A percentile compares a stretch with the other conserved stretches of the same genome.
These are phyloP conservation scores for Upupa epops DNA, from an alignment of 2,113 vertebrate genomes.

Conservation along the genomic window DNA sequence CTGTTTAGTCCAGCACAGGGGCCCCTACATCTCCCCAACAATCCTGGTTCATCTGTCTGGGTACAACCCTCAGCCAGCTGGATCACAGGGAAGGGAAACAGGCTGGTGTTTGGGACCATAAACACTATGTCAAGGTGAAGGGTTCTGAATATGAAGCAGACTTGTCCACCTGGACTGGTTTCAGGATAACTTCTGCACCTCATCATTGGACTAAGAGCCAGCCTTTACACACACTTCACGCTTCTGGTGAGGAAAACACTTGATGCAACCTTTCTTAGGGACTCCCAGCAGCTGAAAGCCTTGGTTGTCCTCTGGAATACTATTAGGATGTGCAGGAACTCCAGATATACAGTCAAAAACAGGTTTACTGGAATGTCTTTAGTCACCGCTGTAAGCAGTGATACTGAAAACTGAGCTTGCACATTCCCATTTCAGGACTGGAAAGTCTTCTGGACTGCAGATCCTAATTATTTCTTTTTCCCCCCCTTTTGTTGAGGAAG, in stretches of 20 bases:
- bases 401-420: slow-evolving; percentile 68
- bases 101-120: background rate
- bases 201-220: background rate
- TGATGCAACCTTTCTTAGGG: background rate
- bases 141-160: background rate
- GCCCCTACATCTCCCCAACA: background rate
- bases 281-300: background rate
- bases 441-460: slow-evolving; percentile 40
- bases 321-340: background rate
- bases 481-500: background rate
- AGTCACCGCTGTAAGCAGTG: slow-evolving; percentile 68
- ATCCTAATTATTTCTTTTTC: background rate
- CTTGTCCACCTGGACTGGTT: background rate
- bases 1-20: background rate
- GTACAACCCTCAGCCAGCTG: background rate
- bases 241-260: background rate
- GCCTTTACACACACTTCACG: background rate
- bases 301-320: background rate
- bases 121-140: background rate
- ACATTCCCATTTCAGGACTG: slow-evolving; percentile 53
- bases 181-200: background rate
- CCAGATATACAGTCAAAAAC: slow-evolving; percentile 68
- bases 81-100: background rate
- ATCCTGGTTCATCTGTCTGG: background rate
- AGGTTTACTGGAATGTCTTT: slow-evolving; percentile 78